Base-by-base conservation (phyloP, 1,140 invertebrate genomes). In the Oryzaephilus surinamensis region DNA sequence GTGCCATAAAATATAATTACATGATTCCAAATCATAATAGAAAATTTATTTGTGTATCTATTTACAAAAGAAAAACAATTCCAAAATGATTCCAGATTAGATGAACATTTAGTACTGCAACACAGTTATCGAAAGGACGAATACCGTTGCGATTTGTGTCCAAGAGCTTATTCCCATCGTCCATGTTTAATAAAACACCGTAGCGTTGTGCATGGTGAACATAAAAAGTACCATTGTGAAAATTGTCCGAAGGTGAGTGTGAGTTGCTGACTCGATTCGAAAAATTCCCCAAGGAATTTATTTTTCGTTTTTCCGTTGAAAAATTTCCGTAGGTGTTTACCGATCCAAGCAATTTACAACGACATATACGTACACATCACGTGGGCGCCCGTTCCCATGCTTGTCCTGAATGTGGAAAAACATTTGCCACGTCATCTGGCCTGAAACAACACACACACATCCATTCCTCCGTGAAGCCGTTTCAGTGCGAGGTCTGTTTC, bases 361-460 rank as follows among this genome's bases (percentile, higher is more conserved):
- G 91, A 44, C 94, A 97, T 72, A 96, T 97, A 59, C 76, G 92
- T 52, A 81, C 83, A 24, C 81, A 90, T 60, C 92, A 96, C 80
- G 81, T 85, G 12, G 91, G 91, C 10, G 89, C 90, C 3, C 73
- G 91, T 52, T 84, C 84, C 54, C 93, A 98, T 75, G 90, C 92
- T 36, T 98, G 95, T 63, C 78, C 83, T 31, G 92, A 97, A 69
- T 99, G 95, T 66, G 95, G 94, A 37, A 99, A 99, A 70, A 96
- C 94, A 28, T 99, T 99, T 65, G 91, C 86, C 6, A 96, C 93
- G 14, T 91, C 86, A 32, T 95, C 90, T 28, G 97, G 97, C 6
- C 71, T 99, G 19, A 99, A 99, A 65, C 97, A 99, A 63, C 97
- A 99, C 69, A 94, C 91, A 15, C 96, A 99, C 67, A 99, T 99